Evolutionary conservation across 2,888 invertebrate genomes (phyloP), one percentile per base, ranked within the genome.

Genomic region (Subacronicta megacephala): DNA sequence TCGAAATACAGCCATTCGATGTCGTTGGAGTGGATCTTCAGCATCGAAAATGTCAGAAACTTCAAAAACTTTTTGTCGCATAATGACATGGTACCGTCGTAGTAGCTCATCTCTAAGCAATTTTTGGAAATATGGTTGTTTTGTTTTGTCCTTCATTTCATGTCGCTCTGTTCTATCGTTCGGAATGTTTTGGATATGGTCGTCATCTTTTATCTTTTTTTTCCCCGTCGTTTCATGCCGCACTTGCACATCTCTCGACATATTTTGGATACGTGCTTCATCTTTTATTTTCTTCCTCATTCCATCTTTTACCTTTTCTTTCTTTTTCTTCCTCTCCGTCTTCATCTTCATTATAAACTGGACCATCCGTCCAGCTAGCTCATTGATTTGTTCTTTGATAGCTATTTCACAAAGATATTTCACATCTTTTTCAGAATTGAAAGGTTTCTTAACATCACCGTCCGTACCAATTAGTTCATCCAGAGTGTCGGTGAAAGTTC

Each of bases 331-430:
- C n/a, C n/a, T n/a, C n/a, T n/a, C n/a, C n/a, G n/a, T n/a, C 3
- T 31, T 31, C n/a, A 31, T 1, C 7, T 7, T 31, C n/a, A n/a
- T 31, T n/a, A 31, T n/a, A n/a, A 3, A 31, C 3, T 5, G 3
- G 5, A 31, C 31, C 31, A 31, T 31, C n/a, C 31, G 31, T n/a
- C n/a, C n/a, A 31, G 31, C 31, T n/a, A 31, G n/a, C n/a, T 31
- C n/a, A 1, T 4, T n/a, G 31, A 31, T 31, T n/a, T 31, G 4
- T n/a, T 31, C 31, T 31, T 31, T 31, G 31, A 31, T 5, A 0
- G 5, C n/a, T 31, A 31, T 4, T n/a, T n/a, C 31, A 31, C 31
- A 31, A 6, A 31, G 31, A 4, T 31, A n/a, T 3, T 31, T 31
- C 1, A 31, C n/a, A 6, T 31, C 31, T n/a, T n/a, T 6, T n/a